These are phyloP conservation scores for Allacma fusca DNA, from an alignment of 2,888 invertebrate genomes.

Conservation along the genomic window DNA sequence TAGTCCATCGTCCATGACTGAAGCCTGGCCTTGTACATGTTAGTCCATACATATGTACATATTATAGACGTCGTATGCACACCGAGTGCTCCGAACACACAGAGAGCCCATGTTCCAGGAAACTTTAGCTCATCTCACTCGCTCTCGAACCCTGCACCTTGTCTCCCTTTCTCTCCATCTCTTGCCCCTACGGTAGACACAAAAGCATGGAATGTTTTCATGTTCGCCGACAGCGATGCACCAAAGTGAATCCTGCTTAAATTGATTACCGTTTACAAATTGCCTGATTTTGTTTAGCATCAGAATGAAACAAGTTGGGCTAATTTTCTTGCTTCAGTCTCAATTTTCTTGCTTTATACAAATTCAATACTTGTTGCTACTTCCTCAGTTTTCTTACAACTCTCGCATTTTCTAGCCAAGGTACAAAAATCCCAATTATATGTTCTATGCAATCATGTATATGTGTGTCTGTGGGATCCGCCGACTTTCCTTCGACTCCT, in stretches of 20 bases:
- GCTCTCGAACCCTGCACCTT: background rate
- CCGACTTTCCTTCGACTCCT: too few relatives aligned
- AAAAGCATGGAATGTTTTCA: constrained; percentile 21
- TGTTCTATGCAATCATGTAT: too few relatives aligned
- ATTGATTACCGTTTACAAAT: constrained; percentile 42
- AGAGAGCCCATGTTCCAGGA: background rate
- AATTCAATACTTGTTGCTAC: constrained; percentile 39
- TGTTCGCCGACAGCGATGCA: constrained; percentile 40
- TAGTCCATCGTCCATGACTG: too few relatives aligned
- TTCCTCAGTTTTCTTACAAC: background rate
- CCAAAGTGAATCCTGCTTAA: constrained; percentile 32
- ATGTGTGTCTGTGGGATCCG: too few relatives aligned
- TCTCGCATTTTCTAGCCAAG: background rate
- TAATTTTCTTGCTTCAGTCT: constrained; percentile 36
- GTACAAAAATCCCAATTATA: too few relatives aligned
- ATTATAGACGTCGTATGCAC: background rate
- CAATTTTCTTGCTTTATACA: constrained; percentile 5
- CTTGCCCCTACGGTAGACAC: constrained; percentile 3
- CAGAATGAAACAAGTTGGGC: constrained; percentile 39
- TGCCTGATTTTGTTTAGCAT: constrained; percentile 40
- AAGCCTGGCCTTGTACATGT: too few relatives aligned
- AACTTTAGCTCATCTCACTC: background rate
- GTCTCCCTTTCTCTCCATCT: constrained; percentile 1
- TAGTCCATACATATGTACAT: background rate
- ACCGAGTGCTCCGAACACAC: too few relatives aligned